phyloP scores from a whole-genome alignment of 2,888 invertebrate species.

The Tachina lurida region DNA sequence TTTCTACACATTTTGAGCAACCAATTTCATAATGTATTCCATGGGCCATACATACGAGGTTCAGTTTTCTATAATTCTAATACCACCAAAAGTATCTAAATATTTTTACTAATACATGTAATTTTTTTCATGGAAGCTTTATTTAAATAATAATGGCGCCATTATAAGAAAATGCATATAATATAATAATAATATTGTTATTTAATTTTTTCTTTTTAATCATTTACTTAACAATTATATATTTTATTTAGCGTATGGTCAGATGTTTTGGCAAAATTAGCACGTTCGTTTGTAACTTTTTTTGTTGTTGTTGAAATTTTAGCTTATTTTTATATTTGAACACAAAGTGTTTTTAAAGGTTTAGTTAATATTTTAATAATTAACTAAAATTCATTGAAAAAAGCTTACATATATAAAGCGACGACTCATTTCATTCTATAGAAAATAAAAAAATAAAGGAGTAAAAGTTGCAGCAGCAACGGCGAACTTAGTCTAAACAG shows the following conservation, averaged over 20 bases:
- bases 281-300: conserved; percentile 7
- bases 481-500: too few relatives aligned
- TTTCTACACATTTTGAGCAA: background rate
- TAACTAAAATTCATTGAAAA: background rate
- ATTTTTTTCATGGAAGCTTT: background rate
- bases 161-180: too few relatives aligned
- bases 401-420: background rate
- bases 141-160: background rate
- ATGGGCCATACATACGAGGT: background rate
- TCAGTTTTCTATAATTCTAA: background rate
- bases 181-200: background rate
- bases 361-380: background rate
- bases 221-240: background rate
- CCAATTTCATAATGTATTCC: background rate
- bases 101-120: background rate
- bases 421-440: too few relatives aligned
- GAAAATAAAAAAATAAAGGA: too few relatives aligned
- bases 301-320: background rate
- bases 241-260: background rate
- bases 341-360: background rate
- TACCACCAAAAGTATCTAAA: background rate
- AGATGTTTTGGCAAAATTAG: conserved; percentile 2
- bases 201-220: background rate
- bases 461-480: too few relatives aligned
- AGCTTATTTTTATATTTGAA: background rate